Evolutionary conservation across 2,888 invertebrate species (phyloP), one percentile per base, ranked within the genome.

Genomic region (Stenodema calcarata): DNA sequence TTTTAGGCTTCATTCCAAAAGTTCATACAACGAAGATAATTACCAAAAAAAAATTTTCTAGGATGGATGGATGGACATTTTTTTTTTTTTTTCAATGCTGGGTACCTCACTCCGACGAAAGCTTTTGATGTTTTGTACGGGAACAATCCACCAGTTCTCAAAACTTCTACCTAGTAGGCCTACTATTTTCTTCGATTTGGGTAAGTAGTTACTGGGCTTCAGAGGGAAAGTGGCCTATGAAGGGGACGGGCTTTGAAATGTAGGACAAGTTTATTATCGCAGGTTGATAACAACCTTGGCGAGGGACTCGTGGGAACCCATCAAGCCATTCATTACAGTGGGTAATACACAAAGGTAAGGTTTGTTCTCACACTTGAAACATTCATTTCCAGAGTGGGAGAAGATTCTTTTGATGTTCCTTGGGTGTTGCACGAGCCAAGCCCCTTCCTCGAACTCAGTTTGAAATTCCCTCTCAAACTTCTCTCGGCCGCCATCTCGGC

Each of bases 261-360:
- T 78, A 18, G 78, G 78, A 78, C 78, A 78, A 42, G 78, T 78
- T 78, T 78, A 78, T 78, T 78, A 78, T 78, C 78, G 75, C 41
- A 35, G 16, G 73, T 27, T 27, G 78, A 78, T 78, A 78, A 44
- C 78, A 78, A 78, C 78, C 78, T 78, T 78, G 78, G 18, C 27
- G 73, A 23, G 18, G 70, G 70, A 12, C n/a, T 41, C 41, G 16
- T 78, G 78, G 78, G 78, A 78, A 78, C 1, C 27, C 14, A 35
- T 18, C 28, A 1, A 73, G 44, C 18, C 78, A 44, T 44, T 44
- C 78, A 78, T 78, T 78, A 18, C 41, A 41, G 42, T 18, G 7
- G 16, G 1, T 18, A 78, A 41, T 35, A 76, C 75, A 78, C 35
- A 78, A 78, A 62, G 62, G 23, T 23, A 23, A 62, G 62, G 62